These are phyloP conservation scores for Temnothorax unifasciatus DNA, from an alignment of 2,888 invertebrate species.

Conservation along the genomic window DNA sequence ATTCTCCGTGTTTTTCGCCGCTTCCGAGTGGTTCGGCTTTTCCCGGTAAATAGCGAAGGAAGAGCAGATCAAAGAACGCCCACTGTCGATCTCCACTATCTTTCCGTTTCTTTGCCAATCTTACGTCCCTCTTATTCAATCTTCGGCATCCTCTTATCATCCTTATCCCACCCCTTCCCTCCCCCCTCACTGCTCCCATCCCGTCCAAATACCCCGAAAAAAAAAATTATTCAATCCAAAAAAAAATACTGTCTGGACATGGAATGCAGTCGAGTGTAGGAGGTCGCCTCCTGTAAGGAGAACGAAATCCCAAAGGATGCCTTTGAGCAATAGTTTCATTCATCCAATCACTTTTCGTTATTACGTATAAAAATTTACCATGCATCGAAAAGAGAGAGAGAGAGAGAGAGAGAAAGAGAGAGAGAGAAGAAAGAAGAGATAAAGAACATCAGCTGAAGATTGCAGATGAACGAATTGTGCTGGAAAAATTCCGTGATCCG, in stretches of 20 bases:
- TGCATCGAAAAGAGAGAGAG: neutral
- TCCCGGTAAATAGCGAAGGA: slow-evolving; percentile 54
- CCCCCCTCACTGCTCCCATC: slow-evolving; percentile 13
- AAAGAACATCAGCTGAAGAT: slow-evolving; percentile 17
- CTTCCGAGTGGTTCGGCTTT: slow-evolving; percentile 41
- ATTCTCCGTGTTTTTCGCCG: slow-evolving; percentile 57
- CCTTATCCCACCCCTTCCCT: slow-evolving; percentile 6
- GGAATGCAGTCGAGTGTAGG: slow-evolving; percentile 55
- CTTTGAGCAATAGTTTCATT: slow-evolving; percentile 60
- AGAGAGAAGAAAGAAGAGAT: neutral
- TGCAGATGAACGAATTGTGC: slow-evolving; percentile 45
- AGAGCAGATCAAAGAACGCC: slow-evolving; percentile 66
- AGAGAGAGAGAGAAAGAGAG: neutral
- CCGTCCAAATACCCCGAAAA: slow-evolving; percentile 67
- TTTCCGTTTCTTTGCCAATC: slow-evolving; percentile 11
- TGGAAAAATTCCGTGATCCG: slow-evolving; percentile 35
- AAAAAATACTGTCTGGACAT: slow-evolving; percentile 64
- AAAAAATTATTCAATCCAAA: too few species aligned
- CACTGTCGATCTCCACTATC: slow-evolving; percentile 21
- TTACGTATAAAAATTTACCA: slow-evolving; percentile 58
- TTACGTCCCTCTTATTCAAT: slow-evolving; percentile 29
- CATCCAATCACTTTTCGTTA: slow-evolving; percentile 63
- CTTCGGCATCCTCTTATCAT: slow-evolving; percentile 40
- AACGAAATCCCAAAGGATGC: slow-evolving; percentile 58
- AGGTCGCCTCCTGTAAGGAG: slow-evolving; percentile 47